phyloP scores from a whole-genome alignment of 2,113 vertebrate species.

The Dicrurus megarhynchus region DNA sequence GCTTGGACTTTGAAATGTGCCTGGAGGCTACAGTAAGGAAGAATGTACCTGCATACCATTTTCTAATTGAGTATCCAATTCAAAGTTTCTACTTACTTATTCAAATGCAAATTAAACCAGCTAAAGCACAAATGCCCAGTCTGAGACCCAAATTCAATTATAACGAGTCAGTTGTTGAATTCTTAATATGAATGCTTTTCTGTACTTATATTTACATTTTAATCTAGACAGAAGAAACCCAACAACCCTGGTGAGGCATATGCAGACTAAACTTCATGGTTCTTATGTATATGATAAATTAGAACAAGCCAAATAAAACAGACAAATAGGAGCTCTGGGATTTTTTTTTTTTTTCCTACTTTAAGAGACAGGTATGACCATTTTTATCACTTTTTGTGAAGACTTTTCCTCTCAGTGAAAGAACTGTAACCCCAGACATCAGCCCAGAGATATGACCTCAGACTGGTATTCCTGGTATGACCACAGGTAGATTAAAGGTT shows the following conservation, averaged over 20 bases:
- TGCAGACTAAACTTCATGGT: not conserved
- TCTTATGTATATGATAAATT: not conserved
- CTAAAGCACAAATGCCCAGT: not conserved
- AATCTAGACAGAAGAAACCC: not conserved
- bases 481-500: not conserved
- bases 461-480: not conserved
- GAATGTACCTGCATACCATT: not conserved
- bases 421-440: not conserved
- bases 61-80: conserved; percentile 43
- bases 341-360: not conserved
- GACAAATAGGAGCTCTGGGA: not conserved
- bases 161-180: conserved; percentile 15
- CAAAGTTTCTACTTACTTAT: conserved; percentile 18
- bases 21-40: not conserved
- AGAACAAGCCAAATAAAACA: not conserved
- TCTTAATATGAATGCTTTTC: not conserved
- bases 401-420: not conserved
- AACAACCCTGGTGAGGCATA: not conserved
- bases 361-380: not conserved
- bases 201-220: not conserved
- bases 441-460: not conserved
- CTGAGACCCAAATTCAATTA: conserved; percentile 50
- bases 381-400: not conserved
- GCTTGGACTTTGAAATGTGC: not conserved
- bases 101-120: conserved; percentile 51